Conservation (phyloP, 1,140 invertebrate genomes). For the Bicyclus anynana region DNA sequence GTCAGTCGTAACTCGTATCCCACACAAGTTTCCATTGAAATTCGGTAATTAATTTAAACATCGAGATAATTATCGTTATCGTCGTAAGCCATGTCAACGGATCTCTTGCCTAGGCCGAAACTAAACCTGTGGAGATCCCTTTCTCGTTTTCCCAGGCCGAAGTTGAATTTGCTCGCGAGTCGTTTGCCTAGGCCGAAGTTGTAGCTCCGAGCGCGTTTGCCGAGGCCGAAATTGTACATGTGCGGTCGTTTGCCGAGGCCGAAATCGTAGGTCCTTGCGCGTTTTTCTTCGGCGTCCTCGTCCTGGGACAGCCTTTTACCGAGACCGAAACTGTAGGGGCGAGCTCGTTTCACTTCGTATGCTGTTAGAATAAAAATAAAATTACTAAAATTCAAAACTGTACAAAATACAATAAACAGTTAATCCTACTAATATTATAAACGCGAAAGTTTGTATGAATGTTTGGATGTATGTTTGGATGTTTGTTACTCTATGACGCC, state of each 20-base stretch:
- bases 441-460: no score
- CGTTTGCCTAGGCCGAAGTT: slow-evolving; percentile 68
- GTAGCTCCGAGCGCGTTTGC: slow-evolving; percentile 59
- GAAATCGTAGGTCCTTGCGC: slow-evolving; percentile 67
- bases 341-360: slow-evolving; percentile 63
- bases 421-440: no score
- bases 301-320: slow-evolving; percentile 61
- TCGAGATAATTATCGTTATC: slow-evolving; percentile 55
- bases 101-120: slow-evolving; percentile 67
- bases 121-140: slow-evolving; percentile 63
- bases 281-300: slow-evolving; percentile 53
- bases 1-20: slow-evolving; percentile 17
- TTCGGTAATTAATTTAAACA: slow-evolving; percentile 42
- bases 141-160: slow-evolving; percentile 62
- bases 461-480: no score
- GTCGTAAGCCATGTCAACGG: slow-evolving; percentile 37
- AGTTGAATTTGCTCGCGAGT: slow-evolving; percentile 63
- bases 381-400: not conserved
- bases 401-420: not conserved
- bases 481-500: no score
- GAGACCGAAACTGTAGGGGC: slow-evolving; percentile 71
- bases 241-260: slow-evolving; percentile 64
- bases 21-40: slow-evolving; percentile 41
- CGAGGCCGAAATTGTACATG: slow-evolving; percentile 64
- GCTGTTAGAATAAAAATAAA: slow-evolving; percentile 37